These are phyloP conservation scores for Cardinalis cardinalis DNA, from an alignment of 2,113 vertebrate genomes.

Conservation along the genomic window DNA sequence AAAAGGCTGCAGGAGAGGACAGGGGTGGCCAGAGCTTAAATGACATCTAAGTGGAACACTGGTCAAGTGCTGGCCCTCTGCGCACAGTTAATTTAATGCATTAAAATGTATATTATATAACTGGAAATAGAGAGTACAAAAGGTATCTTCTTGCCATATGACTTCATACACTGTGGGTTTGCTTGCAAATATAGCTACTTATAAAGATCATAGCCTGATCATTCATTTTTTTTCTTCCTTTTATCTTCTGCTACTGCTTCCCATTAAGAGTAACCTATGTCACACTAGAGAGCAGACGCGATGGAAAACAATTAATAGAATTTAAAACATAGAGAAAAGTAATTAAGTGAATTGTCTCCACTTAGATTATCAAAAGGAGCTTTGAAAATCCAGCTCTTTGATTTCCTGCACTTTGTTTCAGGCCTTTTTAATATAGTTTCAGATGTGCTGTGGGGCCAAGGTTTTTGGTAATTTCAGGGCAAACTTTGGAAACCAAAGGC, in stretches of 20 bases:
- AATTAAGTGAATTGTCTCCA: not conserved
- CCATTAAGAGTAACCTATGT: not conserved
- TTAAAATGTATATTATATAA: not conserved
- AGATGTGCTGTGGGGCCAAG: not conserved
- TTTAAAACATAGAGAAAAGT: not conserved
- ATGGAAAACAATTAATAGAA: not conserved
- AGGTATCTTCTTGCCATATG: not conserved
- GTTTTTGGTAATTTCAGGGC: not conserved
- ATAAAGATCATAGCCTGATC: not conserved
- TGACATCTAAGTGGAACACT: not conserved
- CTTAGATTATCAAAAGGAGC: slow-evolving; percentile 1
- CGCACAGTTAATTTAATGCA: not conserved
- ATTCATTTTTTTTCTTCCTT: not conserved
- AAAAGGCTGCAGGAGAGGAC: not conserved
- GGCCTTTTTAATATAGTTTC: not conserved
- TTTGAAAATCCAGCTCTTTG: not conserved
- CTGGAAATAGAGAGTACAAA: not conserved
- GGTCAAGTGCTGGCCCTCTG: not conserved
- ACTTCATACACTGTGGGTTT: not conserved
- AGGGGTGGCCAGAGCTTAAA: not conserved
- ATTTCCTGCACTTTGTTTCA: not conserved
- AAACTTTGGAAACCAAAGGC: not conserved
- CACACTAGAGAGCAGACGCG: not conserved
- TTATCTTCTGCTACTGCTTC: not conserved
- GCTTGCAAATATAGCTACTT: not conserved